These are phyloP conservation scores for Hirudo medicinalis DNA, from an alignment of 1,140 invertebrate genomes.

Conservation along the genomic window DNA sequence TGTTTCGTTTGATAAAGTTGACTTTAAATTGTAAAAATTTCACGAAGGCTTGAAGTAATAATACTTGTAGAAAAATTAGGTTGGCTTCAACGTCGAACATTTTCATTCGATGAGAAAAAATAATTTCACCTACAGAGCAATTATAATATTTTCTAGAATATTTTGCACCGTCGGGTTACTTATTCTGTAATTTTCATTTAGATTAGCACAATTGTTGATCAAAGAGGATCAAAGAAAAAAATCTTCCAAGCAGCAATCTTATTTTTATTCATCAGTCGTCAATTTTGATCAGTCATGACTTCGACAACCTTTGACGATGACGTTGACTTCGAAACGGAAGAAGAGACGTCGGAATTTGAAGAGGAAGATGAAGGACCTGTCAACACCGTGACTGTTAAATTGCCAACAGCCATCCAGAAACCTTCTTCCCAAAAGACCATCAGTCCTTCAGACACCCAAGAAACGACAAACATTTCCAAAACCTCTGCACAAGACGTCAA, in stretches of 20 bases:
- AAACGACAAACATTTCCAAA: not conserved
- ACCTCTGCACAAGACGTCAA: not conserved
- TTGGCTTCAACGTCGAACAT: too few relatives aligned
- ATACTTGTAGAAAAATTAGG: too few relatives aligned
- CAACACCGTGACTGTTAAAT: slow-evolving; percentile 1
- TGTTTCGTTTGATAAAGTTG: too few relatives aligned
- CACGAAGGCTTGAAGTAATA: too few relatives aligned
- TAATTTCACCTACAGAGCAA: too few relatives aligned
- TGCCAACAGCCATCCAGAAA: not conserved
- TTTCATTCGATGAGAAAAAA: too few relatives aligned
- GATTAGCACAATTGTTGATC: too few relatives aligned
- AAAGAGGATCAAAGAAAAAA: not conserved
- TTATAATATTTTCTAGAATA: too few relatives aligned
- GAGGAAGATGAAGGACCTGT: not conserved
- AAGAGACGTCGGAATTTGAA: slow-evolving; percentile 1
- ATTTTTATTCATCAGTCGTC: too few relatives aligned
- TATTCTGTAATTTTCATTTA: too few relatives aligned
- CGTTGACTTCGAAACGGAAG: slow-evolving; percentile 10
- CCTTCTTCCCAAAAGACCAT: not conserved
- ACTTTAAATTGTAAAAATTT: too few relatives aligned
- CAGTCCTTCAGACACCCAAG: not conserved
- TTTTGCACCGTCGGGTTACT: too few relatives aligned
- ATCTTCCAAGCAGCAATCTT: not conserved
- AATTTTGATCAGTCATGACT: not conserved
- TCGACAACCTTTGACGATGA: slow-evolving; percentile 3